Evolutionary conservation across 2,113 vertebrate species (phyloP).

Genomic region (Aspiorhynchus laticeps): DNA sequence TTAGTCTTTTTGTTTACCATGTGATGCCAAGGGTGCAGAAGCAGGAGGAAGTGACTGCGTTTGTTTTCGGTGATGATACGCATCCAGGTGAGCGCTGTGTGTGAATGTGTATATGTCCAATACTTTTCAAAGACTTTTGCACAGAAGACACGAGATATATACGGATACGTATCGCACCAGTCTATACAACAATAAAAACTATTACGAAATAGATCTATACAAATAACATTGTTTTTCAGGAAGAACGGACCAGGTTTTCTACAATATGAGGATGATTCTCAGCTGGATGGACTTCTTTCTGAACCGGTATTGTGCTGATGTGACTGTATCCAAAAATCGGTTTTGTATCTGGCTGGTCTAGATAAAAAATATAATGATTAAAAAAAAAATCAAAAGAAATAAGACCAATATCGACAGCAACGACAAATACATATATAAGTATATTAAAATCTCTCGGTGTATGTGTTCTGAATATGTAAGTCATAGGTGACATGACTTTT

Average conservation of each 20-base stretch:
- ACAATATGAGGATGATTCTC: conserved; percentile 62
- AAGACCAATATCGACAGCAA: conserved; percentile 48
- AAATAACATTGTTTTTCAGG: conserved; percentile 65
- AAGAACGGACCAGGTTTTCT: conserved; percentile 61
- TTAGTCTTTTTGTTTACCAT: conserved; percentile 64
- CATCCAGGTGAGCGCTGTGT: conserved; percentile 62
- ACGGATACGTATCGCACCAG: conserved; percentile 77
- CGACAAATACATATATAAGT: conserved; percentile 78
- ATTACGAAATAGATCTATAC: conserved; percentile 67
- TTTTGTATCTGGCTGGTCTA: conserved; percentile 96
- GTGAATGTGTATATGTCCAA: conserved; percentile 66
- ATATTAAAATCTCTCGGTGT: conserved; percentile 84
- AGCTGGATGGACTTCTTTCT: conserved; percentile 67
- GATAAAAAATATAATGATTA: conserved; percentile 75
- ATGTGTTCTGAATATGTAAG: conserved; percentile 88
- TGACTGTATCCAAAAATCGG: conserved; percentile 76
- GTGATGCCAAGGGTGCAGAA: conserved; percentile 69
- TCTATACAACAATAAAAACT: conserved; percentile 68
- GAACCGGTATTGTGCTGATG: conserved; percentile 72
- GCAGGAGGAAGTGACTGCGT: conserved; percentile 71
- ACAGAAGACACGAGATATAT: conserved; percentile 85
- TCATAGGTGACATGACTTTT: conserved; percentile 84
- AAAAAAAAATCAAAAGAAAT: conserved; percentile 66
- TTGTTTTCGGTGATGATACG: conserved; percentile 57
- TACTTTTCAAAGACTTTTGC: conserved; percentile 77